Evolutionary conservation across 2,888 invertebrate species (phyloP).

Genomic region (Cephus runcator): DNA sequence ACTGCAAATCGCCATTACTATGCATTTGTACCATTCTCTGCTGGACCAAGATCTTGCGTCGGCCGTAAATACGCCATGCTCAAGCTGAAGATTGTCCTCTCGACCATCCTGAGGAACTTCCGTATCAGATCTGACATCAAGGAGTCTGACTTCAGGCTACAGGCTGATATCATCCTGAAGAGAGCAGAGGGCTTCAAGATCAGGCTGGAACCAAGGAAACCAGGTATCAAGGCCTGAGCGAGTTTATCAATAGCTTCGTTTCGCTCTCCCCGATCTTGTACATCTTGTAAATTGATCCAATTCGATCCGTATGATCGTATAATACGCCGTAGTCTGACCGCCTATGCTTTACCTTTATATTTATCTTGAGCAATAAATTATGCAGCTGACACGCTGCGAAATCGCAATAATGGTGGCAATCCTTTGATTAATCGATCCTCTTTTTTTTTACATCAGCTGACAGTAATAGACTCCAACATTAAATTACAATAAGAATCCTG

Average conservation of each 20-base stretch:
- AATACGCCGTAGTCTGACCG: slow-evolving; percentile 30
- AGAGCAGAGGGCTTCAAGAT: slow-evolving; percentile 77
- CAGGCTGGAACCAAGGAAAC: slow-evolving; percentile 54
- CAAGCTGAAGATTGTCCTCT: slow-evolving; percentile 78
- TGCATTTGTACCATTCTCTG: slow-evolving; percentile 83
- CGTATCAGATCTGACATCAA: slow-evolving; percentile 72
- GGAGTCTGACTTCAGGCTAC: slow-evolving; percentile 75
- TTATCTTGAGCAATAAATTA: slow-evolving; percentile 58
- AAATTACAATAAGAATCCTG: background rate
- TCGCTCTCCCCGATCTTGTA: slow-evolving; percentile 29
- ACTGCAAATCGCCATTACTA: slow-evolving; percentile 82
- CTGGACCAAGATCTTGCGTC: slow-evolving; percentile 83
- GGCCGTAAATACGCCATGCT: slow-evolving; percentile 85
- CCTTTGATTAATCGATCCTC: background rate
- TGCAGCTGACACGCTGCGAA: slow-evolving; percentile 46
- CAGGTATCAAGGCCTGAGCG: slow-evolving; percentile 36
- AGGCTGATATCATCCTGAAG: slow-evolving; percentile 80
- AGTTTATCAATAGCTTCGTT: background rate
- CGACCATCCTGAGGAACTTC: slow-evolving; percentile 78
- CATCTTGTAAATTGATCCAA: slow-evolving; percentile 43
- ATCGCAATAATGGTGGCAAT: background rate
- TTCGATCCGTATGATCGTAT: slow-evolving; percentile 23
- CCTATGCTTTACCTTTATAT: slow-evolving; percentile 42
- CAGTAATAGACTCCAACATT: background rate
- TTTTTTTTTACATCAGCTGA: background rate